phyloP scores from a whole-genome alignment of 2,113 vertebrate genomes.

The Perca fluviatilis region DNA sequence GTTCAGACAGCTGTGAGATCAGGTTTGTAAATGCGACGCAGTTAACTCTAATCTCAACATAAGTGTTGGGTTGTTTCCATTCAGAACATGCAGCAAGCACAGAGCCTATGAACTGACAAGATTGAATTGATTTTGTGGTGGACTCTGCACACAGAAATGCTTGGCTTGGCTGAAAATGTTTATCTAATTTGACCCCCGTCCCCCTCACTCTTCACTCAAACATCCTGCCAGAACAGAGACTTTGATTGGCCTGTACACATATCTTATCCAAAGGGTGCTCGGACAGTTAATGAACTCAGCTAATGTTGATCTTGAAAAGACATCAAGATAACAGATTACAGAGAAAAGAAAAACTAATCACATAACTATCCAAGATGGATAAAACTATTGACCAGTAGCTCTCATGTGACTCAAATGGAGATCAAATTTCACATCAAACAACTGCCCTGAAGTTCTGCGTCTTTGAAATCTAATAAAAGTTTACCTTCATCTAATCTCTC shows the following conservation, averaged over 20 bases:
- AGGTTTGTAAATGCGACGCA: not conserved
- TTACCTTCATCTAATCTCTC: not conserved
- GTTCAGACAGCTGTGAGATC: slow-evolving; percentile 61
- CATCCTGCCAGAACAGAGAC: slow-evolving; percentile 56
- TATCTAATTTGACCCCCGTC: slow-evolving; percentile 43
- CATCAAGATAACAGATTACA: slow-evolving; percentile 1
- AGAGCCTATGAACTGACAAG: not conserved
- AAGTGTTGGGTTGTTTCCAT: not conserved
- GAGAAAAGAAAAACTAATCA: not conserved
- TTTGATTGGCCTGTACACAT: slow-evolving; percentile 72
- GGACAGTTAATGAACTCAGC: slow-evolving; percentile 51
- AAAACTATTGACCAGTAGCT: not conserved
- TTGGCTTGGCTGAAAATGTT: slow-evolving; percentile 49
- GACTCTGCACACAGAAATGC: slow-evolving; percentile 66
- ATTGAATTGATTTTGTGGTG: slow-evolving; percentile 57
- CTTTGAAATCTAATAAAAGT: not conserved
- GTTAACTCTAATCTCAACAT: slow-evolving; percentile 25
- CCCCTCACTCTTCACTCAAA: slow-evolving; percentile 35
- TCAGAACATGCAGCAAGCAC: not conserved
- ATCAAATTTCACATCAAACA: not conserved
- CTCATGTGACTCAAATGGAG: not conserved
- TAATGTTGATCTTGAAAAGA: slow-evolving; percentile 38
- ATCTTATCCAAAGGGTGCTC: slow-evolving; percentile 65
- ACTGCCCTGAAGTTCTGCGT: not conserved
- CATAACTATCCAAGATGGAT: not conserved